Percentiles rank a stretch among this genome's conserved stretches.
Evolutionary conservation across 92 coral and sea anemone species (phyloP).

Genomic region (Diadumene lineata): DNA sequence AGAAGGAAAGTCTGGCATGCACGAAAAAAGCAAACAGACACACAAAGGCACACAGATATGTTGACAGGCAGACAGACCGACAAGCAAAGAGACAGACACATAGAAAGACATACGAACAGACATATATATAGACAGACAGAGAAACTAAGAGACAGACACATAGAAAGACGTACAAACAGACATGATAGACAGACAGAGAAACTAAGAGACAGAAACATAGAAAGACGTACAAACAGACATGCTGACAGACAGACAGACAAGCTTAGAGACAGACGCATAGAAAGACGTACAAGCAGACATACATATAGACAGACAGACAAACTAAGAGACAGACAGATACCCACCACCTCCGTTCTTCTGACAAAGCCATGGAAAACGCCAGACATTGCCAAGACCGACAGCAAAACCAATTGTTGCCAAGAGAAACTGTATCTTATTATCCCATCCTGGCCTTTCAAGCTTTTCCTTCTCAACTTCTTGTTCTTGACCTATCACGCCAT

Average conservation of each 20-base stretch:
- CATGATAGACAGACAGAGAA: not conserved
- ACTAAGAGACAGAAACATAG: too few species aligned
- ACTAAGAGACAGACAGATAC: not conserved
- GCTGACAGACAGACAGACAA: too few species aligned
- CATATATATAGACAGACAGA: not conserved
- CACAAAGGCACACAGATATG: not conserved
- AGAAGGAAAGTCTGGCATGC: too few species aligned
- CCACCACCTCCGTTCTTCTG: conserved; percentile 97
- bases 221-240: too few species aligned
- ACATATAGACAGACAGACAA: too few species aligned
- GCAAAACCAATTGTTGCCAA: conserved; percentile 92
- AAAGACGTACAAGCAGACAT: too few species aligned
- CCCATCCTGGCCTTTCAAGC: conserved; percentile 71
- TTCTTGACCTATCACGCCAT: not conserved
- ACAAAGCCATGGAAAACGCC: conserved; percentile 96
- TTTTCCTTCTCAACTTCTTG: not conserved
- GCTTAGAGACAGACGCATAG: too few species aligned
- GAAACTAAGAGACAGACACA: not conserved
- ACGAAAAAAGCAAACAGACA: not conserved
- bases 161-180: conserved; percentile 1
- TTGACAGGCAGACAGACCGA: not conserved
- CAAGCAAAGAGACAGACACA: not conserved
- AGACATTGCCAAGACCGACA: conserved; percentile 90
- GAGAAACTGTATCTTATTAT: conserved; percentile 83
- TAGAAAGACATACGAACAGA: not conserved